These are phyloP conservation scores for Nebria ingens DNA, from an alignment of 1,140 invertebrate species.

Conservation along the genomic window DNA sequence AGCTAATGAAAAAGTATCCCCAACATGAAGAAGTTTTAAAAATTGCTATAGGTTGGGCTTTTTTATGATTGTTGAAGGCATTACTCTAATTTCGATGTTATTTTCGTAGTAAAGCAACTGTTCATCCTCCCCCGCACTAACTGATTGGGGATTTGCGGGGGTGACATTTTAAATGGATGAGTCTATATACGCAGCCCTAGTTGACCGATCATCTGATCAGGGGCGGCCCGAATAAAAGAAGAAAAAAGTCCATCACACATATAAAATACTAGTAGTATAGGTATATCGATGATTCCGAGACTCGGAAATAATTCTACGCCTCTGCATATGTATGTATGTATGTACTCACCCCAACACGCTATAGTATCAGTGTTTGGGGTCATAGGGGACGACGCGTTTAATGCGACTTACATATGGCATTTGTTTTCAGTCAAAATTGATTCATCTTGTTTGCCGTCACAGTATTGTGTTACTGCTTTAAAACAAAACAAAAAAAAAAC, in stretches of 20 bases:
- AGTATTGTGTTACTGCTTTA: too few species aligned
- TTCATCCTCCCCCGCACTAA: too few species aligned
- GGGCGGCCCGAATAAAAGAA: too few species aligned
- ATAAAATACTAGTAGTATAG: not conserved
- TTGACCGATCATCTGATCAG: not conserved
- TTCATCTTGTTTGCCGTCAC: not conserved
- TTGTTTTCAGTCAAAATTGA: slow-evolving; percentile 6
- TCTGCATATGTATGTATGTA: not conserved
- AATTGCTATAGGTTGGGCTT: not conserved
- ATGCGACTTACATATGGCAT: slow-evolving; percentile 7
- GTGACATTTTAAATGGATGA: slow-evolving; percentile 8
- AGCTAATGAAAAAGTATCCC: too few species aligned
- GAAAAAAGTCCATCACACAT: not conserved
- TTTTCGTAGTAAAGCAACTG: slow-evolving; percentile 8
- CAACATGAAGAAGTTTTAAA: too few species aligned
- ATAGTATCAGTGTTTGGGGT: slow-evolving; percentile 2
- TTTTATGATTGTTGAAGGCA: not conserved
- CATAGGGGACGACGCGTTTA: not conserved
- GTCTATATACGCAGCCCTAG: too few species aligned
- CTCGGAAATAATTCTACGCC: not conserved
- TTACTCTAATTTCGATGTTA: slow-evolving; percentile 7
- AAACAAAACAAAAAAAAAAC: too few species aligned
- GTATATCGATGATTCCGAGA: not conserved
- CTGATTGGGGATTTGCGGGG: not conserved
- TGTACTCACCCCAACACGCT: too few species aligned